A percentile compares a stretch with the other conserved stretches of the same genome.
Conservation (phyloP, 2,113 vertebrate species). For the Fregata magnificens region DNA sequence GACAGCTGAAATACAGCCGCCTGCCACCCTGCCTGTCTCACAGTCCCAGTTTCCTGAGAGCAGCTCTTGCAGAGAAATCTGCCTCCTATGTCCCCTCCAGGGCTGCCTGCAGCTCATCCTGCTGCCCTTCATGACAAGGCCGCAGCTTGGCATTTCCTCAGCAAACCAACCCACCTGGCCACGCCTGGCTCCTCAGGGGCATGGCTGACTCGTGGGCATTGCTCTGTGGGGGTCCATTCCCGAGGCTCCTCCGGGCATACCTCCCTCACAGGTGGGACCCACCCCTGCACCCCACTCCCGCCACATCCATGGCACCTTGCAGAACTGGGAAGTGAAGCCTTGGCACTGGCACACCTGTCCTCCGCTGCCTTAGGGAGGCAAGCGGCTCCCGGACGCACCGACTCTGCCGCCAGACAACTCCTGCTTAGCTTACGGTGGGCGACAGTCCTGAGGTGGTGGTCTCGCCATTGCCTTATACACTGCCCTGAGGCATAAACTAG, state of each 20-base stretch:
- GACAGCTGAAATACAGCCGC: neutral
- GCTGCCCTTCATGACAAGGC: rapidly evolving
- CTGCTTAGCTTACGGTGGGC: neutral
- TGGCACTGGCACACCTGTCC: rapidly evolving
- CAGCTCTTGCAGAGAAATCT: neutral
- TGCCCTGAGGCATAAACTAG: no score
- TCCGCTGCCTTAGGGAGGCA: rapidly evolving
- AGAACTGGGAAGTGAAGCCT: neutral
- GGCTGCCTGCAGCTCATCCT: rapidly evolving
- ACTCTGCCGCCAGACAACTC: rapidly evolving
- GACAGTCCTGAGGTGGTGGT: rapidly evolving
- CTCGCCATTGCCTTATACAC: neutral
- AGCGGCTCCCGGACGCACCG: rapidly evolving
- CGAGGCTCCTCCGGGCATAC: neutral
- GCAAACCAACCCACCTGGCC: neutral
- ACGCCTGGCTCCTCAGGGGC: neutral
- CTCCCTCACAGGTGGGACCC: neutral
- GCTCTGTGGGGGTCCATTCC: neutral
- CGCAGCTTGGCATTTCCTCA: neutral
- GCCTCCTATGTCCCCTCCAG: neutral
- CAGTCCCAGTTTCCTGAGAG: neutral
- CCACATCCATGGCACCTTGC: rapidly evolving
- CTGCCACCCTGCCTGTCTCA: neutral
- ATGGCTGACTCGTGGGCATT: rapidly evolving
- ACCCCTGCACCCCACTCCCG: neutral